Evolutionary conservation across 2,888 invertebrate genomes (phyloP).

Genomic region (Eremobia ochroleuca): DNA sequence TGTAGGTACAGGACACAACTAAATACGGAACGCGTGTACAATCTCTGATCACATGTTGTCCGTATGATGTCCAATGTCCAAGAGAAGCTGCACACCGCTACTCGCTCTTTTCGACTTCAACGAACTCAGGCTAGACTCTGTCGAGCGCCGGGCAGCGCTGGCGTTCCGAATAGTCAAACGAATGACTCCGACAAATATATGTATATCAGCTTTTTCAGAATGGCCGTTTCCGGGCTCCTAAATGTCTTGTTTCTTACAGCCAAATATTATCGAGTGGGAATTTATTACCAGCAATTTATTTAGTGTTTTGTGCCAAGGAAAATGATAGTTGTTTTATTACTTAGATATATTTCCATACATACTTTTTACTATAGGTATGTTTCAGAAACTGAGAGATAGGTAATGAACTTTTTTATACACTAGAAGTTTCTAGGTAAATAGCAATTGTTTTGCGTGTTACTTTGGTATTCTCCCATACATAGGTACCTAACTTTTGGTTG

Average conservation of each 20-base stretch:
- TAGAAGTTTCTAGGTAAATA: not conserved
- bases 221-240: constrained; percentile 22
- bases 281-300: constrained; percentile 22
- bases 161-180: too few relatives aligned
- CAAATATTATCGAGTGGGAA: constrained; percentile 10
- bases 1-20: too few relatives aligned
- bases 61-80: too few relatives aligned
- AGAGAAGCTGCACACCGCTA: too few relatives aligned
- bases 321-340: not conserved
- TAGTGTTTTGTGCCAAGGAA: constrained; percentile 4
- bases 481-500: not conserved
- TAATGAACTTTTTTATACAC: not conserved
- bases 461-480: not conserved
- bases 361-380: not conserved
- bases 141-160: too few relatives aligned
- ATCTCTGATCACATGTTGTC: too few relatives aligned
- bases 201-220: not conserved
- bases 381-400: too few relatives aligned
- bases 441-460: not conserved
- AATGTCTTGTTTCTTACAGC: constrained; percentile 23
- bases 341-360: not conserved
- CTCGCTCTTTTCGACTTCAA: too few relatives aligned
- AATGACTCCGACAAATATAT: too few relatives aligned
- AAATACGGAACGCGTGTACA: too few relatives aligned
- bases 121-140: too few relatives aligned